Conservation (phyloP, 1,140 invertebrate species). For the Thaumatotibia leucotreta region DNA sequence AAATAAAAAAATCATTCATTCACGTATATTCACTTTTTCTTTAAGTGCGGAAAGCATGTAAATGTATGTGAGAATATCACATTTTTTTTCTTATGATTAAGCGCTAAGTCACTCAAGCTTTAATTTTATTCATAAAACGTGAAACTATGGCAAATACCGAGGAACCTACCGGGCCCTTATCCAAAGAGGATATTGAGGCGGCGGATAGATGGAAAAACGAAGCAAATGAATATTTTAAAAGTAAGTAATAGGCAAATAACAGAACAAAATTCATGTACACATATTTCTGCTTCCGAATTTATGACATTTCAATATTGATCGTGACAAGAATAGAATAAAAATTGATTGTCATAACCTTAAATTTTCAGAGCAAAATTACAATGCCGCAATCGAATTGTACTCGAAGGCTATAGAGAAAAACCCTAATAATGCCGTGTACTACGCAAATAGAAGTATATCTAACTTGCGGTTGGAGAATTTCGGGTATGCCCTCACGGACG, state of each 20-base stretch:
- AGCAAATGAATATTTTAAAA: slow-evolving; percentile 72
- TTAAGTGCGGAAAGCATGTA: slow-evolving; percentile 51
- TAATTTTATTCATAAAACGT: slow-evolving; percentile 36
- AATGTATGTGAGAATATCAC: slow-evolving; percentile 46
- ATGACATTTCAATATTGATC: slow-evolving; percentile 23
- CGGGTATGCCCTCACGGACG: slow-evolving; percentile 95
- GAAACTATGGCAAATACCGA: slow-evolving; percentile 53
- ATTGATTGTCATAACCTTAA: slow-evolving; percentile 53
- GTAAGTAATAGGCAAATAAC: slow-evolving; percentile 44
- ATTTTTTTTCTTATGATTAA: slow-evolving; percentile 47
- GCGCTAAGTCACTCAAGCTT: slow-evolving; percentile 31
- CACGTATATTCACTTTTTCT: slow-evolving; percentile 53
- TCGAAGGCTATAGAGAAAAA: slow-evolving; percentile 93
- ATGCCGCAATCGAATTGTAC: slow-evolving; percentile 93
- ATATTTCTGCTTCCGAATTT: not conserved
- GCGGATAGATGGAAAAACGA: slow-evolving; percentile 67
- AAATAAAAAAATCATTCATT: slow-evolving; percentile 44
- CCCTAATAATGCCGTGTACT: slow-evolving; percentile 89
- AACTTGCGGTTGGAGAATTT: slow-evolving; percentile 95
- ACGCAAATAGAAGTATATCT: slow-evolving; percentile 96
- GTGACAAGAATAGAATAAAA: slow-evolving; percentile 26
- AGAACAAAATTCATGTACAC: not conserved
- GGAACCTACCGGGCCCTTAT: slow-evolving; percentile 50
- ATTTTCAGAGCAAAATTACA: slow-evolving; percentile 90
- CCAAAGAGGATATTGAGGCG: slow-evolving; percentile 59